Evolutionary conservation across 2,113 vertebrate genomes (phyloP), one percentile per base, ranked within the genome.

Genomic region (Pygoscelis adeliae): DNA sequence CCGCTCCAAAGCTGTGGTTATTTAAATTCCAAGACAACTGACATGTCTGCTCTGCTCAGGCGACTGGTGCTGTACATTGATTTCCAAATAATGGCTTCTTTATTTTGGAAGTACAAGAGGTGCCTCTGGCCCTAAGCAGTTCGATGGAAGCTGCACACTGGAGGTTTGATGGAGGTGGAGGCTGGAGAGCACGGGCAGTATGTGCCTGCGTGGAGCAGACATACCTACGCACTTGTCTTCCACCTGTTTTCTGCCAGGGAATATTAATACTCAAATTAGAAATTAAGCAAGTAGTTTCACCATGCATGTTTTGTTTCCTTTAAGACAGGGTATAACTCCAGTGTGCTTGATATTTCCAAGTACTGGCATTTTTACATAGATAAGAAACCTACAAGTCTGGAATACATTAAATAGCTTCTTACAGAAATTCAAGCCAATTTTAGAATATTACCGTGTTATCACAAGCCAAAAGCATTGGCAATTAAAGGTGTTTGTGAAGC

Each of bases 391-490:
- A 90, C 21, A 92, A 61, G 29, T 55, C 40, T 91, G 92, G 92
- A 91, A 66, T 49, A 85, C 38, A 13, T 4, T 22, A 19, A 74
- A 74, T 56, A 87, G 66, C 30, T 96, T 83, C 78, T 83, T 86
- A 50, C 29, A 84, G 84, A 86, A 96, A 90, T 53, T 61, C 63
- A 81, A 92, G 56, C 59, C 90, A 79, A 72, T 89, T 94, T 83
- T 78, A 38, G 83, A 73, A 55, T 58, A 89, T 96, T 93, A 89
- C 50, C 0, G 1, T 76, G 29, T 84, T 95, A 72, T 76, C 55
- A 47, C 77, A 76, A 92, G 91, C 82, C 93, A 95, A 94, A 96
- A 90, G n/a, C 46, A 56, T 40, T 95, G 93, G 93, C 88, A 96
- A 89, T 82, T 89, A 82, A 89, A 93, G 50, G 47, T 91, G 61